Evolutionary conservation across 2,888 invertebrate genomes (phyloP), one percentile per base, ranked within the genome.

Genomic region (Argyra leucocephala): DNA sequence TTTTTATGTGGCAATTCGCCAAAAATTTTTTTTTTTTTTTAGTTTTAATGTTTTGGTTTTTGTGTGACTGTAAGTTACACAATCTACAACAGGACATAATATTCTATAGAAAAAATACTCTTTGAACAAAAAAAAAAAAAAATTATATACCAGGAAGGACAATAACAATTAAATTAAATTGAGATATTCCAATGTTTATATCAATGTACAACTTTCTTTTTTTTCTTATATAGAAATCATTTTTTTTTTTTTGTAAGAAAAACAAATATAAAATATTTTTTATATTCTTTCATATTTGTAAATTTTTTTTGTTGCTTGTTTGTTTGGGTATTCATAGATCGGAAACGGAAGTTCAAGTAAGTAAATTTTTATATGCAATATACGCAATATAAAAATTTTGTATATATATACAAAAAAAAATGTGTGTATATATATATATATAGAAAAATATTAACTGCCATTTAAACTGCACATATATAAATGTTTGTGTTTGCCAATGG

Each of bases 291-390:
- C n/a, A 10, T 31, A 31, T 31, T 31, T 31, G 5, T 31, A 31
- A 31, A 37, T 48, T 18, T 48, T 18, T 48, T n/a, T 18, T n/a
- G 15, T 48, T n/a, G n/a, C n/a, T n/a, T 48, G 12, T 18, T 48
- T 48, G 9, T 48, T 48, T 48, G 31, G n/a, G n/a, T n/a, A n/a
- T 6, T 10, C 31, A 18, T 48, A 18, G 5, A 48, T 5, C 48
- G 48, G 48, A 48, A 48, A 48, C 48, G 48, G 48, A 48, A 48
- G 48, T 48, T 48, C 48, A 48, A 48, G 48, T 48, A 18, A 48
- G 12, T 48, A 48, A 48, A 48, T 48, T 48, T 48, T 48, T 48
- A 48, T 48, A 48, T 18, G 4, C 48, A 48, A 48, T 48, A 48
- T 48, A 48, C 48, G 48, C 48, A 48, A 48, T 48, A 37, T 31